Base-by-base conservation (phyloP, 2,888 invertebrate genomes). In the Piscicola geometra region DNA sequence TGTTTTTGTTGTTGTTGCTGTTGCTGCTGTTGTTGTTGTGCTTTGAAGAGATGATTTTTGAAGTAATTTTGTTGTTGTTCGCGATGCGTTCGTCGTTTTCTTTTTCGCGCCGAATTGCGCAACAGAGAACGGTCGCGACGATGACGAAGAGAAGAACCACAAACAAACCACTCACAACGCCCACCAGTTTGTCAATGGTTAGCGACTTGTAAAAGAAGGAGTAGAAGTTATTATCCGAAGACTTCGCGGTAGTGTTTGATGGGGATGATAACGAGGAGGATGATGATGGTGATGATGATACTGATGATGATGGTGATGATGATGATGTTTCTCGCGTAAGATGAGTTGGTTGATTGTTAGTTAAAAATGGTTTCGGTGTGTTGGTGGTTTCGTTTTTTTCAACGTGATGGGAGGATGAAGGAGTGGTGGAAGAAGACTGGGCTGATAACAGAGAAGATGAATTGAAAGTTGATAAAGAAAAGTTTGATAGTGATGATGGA, bases 11-110 rank as follows among this genome's bases (percentile, higher is more conserved):
- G 36, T 69, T 69, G 36, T n/a, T 35, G 36, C n/a, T 5, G 30
- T 69, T 36, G 41, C 21, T 69, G 69, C 28, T 67, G 67, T 67
- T 67, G 67, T 28, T 67, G 32, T 67, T 12, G 33, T 32, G 2
- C 5, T 67, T 32, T 3, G 28, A 25, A 41, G 3, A 1, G 21
- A 18, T 33, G 69, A n/a, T 69, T 67, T 32, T 66, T 66, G 33
- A 18, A n/a, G 3, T 68, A 3, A n/a, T 1, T 21, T 64, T 30
- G 25, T 64, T n/a, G 64, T n/a, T 12, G 64, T 21, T 64, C 9
- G 5, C 30, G 18, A 32, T 12, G 32, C 60, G 9, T 56, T 56
- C 25, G 3, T 21, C 60, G 12, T 21, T 56, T 21, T 5, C n/a
- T 56, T 21, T 56, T 21, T 21, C 60, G 12, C 60, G 5, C 60